phyloP scores from a whole-genome alignment of 2,888 invertebrate species.

The Spodoptera littoralis region DNA sequence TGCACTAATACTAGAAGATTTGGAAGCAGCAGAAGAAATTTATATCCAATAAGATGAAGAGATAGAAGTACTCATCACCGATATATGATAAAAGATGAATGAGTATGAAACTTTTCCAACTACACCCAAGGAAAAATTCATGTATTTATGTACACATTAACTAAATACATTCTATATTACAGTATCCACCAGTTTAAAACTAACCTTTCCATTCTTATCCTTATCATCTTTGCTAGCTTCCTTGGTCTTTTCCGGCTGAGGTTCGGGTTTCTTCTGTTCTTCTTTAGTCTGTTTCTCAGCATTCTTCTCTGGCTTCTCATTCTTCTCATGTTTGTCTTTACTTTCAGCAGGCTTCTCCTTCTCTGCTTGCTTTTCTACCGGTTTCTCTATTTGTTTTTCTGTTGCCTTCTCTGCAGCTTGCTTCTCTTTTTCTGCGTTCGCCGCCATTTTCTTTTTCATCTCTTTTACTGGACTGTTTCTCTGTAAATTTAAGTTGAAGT shows the following conservation, averaged over 20 bases:
- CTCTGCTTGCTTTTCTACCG: conserved; percentile 57
- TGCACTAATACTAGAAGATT: too few species aligned
- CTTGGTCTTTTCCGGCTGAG: conserved; percentile 58
- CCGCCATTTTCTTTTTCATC: conserved; percentile 85
- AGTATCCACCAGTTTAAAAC: conserved; percentile 1
- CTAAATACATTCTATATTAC: background rate
- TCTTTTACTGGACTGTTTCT: conserved; percentile 81
- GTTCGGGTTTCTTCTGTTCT: conserved; percentile 46
- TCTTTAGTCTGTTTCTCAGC: conserved; percentile 49
- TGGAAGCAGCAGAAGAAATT: too few species aligned
- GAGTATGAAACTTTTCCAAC: too few species aligned
- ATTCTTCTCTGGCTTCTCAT: conserved; percentile 41
- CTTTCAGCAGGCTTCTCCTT: conserved; percentile 53
- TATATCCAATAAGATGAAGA: too few species aligned
- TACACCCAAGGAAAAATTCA: background rate
- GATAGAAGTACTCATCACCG: too few species aligned
- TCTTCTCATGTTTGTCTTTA: conserved; percentile 44
- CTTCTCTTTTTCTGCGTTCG: conserved; percentile 82
- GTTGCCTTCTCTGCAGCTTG: conserved; percentile 69
- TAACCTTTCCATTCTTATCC: conserved; percentile 75
- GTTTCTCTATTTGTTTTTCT: conserved; percentile 65
- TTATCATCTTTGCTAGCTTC: conserved; percentile 66
- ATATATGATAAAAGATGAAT: too few species aligned
- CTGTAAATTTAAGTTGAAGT: conserved; percentile 56
- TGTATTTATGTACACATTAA: background rate